A percentile compares a stretch with the other conserved stretches of the same genome.
Evolutionary conservation across 2,888 invertebrate genomes (phyloP).

Genomic region (Orchesellides sinensis): DNA sequence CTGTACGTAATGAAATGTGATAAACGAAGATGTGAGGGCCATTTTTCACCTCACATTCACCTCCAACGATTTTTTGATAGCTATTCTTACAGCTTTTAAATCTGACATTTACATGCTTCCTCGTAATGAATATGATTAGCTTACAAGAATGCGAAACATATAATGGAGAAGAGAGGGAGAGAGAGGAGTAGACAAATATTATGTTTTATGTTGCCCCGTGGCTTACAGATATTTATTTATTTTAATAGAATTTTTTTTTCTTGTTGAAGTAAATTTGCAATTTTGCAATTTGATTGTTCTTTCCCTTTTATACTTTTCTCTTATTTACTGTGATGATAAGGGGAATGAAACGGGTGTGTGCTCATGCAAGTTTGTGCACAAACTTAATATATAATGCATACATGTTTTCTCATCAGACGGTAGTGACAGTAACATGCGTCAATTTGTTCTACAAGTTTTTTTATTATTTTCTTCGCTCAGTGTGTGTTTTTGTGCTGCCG

Average conservation of each 20-base stretch:
- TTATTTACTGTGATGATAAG: background rate
- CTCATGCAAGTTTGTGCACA: conserved; percentile 15
- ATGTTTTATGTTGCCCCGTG: conserved; percentile 63
- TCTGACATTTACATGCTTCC: conserved; percentile 62
- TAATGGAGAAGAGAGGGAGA: no score
- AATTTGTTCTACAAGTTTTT: conserved; percentile 54
- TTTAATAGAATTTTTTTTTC: conserved; percentile 33
- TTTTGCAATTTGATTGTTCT: conserved; percentile 44
- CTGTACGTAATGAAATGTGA: conserved; percentile 58
- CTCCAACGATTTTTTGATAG: conserved; percentile 44
- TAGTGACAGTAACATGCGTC: conserved; percentile 62
- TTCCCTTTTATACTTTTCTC: conserved; percentile 6
- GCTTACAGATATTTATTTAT: conserved; percentile 29
- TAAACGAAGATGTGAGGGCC: conserved; percentile 61
- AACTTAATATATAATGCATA: conserved; percentile 17
- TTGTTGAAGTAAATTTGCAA: conserved; percentile 43
- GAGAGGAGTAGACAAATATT: no score
- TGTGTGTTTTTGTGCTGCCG: conserved; percentile 9
- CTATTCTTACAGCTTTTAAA: conserved; percentile 62
- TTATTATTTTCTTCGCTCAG: no score
- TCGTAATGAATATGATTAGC: conserved; percentile 58
- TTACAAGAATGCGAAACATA: conserved; percentile 44
- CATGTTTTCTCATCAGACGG: conserved; percentile 54
- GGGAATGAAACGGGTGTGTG: conserved; percentile 48
- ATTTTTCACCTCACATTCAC: conserved; percentile 54